Conservation (phyloP, 2,797 vertebrate genomes). For the Silurus aristotelis region DNA sequence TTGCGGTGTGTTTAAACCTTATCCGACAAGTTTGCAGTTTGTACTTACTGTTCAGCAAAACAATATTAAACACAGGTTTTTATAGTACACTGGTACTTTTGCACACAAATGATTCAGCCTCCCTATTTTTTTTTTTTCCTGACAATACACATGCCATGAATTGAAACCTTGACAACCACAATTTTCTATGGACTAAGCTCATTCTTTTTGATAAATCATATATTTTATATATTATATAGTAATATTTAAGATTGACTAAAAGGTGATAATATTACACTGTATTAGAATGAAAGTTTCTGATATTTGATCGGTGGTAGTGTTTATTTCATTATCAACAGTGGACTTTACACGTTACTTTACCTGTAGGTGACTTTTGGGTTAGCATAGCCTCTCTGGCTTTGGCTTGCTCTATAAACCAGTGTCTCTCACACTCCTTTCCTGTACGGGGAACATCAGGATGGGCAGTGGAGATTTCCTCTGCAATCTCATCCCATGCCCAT, state of each 20-base stretch:
- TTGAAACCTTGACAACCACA: background rate
- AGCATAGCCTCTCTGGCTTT: conserved; percentile 44
- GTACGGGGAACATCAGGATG: conserved; percentile 47
- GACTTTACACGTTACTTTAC: background rate
- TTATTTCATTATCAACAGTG: background rate
- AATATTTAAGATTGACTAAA: background rate
- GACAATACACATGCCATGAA: background rate
- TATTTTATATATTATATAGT: background rate
- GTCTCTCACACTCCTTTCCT: conserved; percentile 47
- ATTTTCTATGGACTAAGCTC: background rate
- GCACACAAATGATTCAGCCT: background rate
- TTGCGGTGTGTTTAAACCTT: background rate
- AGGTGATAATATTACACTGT: background rate
- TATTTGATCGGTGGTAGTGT: background rate
- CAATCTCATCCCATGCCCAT: conserved; percentile 49
- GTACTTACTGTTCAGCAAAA: background rate
- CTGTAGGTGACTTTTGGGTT: conserved; percentile 28
- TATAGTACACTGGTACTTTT: background rate
- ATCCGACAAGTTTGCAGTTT: background rate
- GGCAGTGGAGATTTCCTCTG: conserved; percentile 44
- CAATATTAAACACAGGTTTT: background rate
- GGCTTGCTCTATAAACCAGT: conserved; percentile 50
- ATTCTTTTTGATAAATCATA: background rate
- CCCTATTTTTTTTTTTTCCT: background rate
- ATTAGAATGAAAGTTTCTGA: too few relatives aligned